Percentiles rank a stretch among this genome's conserved stretches.
phyloP scores from a whole-genome alignment of 2,797 vertebrate genomes.

The Cyclura pinguis region DNA sequence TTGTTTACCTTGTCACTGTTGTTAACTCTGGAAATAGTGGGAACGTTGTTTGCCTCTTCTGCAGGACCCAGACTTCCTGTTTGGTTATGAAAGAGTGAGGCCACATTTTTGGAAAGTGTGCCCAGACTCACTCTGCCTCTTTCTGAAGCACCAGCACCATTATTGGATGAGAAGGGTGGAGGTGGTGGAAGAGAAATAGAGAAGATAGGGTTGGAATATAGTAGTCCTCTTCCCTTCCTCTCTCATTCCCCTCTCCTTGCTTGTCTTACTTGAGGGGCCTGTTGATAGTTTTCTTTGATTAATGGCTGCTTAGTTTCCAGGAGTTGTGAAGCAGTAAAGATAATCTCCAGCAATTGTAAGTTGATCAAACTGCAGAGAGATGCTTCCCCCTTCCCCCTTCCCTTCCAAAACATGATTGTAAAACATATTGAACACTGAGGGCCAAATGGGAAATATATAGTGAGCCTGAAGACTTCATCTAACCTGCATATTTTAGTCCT shows the following conservation, averaged over 20 bases:
- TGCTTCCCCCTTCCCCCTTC: neutral
- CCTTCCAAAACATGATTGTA: neutral
- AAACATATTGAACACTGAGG: neutral
- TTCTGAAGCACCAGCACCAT: too few species aligned
- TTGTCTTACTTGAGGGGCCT: neutral
- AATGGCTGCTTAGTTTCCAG: neutral
- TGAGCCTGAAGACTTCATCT: conserved; percentile 26
- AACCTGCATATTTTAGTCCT: conserved; percentile 29
- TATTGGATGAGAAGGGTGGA: neutral
- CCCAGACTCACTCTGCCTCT: neutral
- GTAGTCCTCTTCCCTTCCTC: too few species aligned
- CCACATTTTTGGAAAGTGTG: neutral
- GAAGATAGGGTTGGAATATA: too few species aligned
- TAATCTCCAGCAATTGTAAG: neutral
- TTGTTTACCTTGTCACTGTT: too few species aligned
- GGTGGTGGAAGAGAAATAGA: neutral
- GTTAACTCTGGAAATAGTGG: too few species aligned
- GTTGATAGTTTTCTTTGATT: conserved; percentile 5
- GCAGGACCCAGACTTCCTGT: too few species aligned
- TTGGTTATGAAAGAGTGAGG: neutral
- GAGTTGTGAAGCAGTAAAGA: conserved; percentile 5
- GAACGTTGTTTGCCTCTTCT: neutral
- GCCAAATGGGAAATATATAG: conserved; percentile 11
- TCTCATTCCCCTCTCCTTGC: neutral
- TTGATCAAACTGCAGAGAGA: neutral